Evolutionary conservation across 2,888 invertebrate genomes (phyloP).

Genomic region (Athalia rosae): DNA sequence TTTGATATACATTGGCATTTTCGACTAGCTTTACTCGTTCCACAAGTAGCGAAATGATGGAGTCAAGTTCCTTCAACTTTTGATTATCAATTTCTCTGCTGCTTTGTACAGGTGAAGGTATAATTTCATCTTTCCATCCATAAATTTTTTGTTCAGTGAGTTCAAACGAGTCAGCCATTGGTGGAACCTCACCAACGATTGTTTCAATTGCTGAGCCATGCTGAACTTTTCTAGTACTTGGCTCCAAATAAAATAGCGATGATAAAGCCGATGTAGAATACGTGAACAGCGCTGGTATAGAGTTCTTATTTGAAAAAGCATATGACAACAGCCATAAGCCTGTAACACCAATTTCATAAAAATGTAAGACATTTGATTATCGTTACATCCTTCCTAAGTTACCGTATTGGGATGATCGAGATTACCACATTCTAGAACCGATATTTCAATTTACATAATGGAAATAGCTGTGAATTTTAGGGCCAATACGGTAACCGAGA

Average conservation of each 20-base stretch:
- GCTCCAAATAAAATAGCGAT: constrained; percentile 20
- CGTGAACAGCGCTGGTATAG: constrained; percentile 21
- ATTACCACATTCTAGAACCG: constrained; percentile 26
- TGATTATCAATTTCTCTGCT: constrained; percentile 20
- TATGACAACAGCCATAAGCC: constrained; percentile 68
- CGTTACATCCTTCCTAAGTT: constrained; percentile 59
- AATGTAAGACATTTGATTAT: constrained; percentile 29
- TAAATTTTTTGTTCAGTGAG: constrained; percentile 9
- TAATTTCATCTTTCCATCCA: constrained; percentile 36
- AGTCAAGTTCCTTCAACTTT: constrained; percentile 51
- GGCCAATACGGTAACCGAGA: constrained; percentile 65
- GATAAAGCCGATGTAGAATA: constrained; percentile 25
- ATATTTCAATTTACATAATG: constrained; percentile 11
- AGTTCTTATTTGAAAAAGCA: constrained; percentile 15
- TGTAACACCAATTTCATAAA: constrained; percentile 66
- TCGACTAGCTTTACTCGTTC: constrained; percentile 62
- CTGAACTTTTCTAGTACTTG: background rate
- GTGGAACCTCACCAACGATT: constrained; percentile 52
- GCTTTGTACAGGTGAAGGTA: background rate
- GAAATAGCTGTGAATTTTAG: constrained; percentile 19
- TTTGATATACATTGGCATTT: constrained; percentile 24
- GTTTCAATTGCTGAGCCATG: background rate
- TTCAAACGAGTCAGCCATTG: constrained; percentile 7
- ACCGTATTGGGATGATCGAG: constrained; percentile 54
- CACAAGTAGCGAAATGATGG: constrained; percentile 57